Evolutionary conservation across 2,888 invertebrate genomes (phyloP).

Genomic region (Embidobia sp.): DNA sequence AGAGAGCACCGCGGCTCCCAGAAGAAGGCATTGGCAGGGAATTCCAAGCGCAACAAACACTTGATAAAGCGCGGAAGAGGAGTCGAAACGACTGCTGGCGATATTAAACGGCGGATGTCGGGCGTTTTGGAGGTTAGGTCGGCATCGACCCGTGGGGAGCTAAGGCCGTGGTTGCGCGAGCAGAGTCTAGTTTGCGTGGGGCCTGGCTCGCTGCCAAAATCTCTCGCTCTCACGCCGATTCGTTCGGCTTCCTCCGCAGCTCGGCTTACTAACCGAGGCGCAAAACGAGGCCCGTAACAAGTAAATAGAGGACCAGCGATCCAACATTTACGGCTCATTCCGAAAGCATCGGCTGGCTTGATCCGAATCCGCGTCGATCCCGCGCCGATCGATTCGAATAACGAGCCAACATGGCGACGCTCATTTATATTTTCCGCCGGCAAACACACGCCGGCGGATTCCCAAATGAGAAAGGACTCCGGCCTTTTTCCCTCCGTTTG

Average conservation of each 20-base stretch:
- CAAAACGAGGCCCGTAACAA: conserved; percentile 73
- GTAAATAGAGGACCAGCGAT: conserved; percentile 67
- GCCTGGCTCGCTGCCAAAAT: conserved; percentile 77
- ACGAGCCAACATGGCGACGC: too few species aligned
- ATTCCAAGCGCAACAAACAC: too few species aligned
- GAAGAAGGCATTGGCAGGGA: too few species aligned
- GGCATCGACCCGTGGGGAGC: conserved; percentile 55
- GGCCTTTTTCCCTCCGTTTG: conserved; percentile 5
- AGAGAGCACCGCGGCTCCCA: too few species aligned
- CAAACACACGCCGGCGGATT: conserved; percentile 11
- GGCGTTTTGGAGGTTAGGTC: conserved; percentile 66
- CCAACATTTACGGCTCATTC: conserved; percentile 63
- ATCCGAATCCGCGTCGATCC: conserved; percentile 18
- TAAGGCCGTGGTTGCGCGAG: conserved; percentile 33
- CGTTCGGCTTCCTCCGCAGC: conserved; percentile 69
- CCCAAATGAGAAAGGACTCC: conserved; percentile 14
- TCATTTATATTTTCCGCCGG: conserved; percentile 2
- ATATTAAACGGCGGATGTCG: not conserved
- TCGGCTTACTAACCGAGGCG: conserved; percentile 75
- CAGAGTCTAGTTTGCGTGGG: conserved; percentile 71
- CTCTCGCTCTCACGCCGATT: conserved; percentile 70
- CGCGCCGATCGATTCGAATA: too few species aligned
- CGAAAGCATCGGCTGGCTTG: conserved; percentile 60
- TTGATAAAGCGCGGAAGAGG: not conserved
- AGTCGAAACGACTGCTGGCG: not conserved